Evolutionary conservation across 2,113 vertebrate genomes (phyloP).

Genomic region (Anolis carolinensis): DNA sequence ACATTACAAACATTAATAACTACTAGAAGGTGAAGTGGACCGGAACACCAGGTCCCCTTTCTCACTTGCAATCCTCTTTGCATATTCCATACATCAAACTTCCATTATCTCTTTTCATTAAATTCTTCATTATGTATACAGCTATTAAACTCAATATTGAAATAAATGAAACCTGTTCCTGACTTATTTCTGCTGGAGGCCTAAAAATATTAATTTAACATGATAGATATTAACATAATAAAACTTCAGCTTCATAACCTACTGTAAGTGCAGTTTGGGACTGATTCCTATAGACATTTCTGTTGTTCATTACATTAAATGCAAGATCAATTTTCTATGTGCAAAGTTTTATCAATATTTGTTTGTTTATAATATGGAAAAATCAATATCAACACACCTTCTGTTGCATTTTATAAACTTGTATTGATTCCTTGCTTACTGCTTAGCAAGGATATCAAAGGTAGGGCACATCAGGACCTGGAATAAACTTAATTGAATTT

Average conservation of each 20-base stretch:
- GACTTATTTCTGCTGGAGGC: constrained; percentile 19
- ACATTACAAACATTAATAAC: constrained; percentile 1
- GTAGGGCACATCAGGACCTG: constrained; percentile 40
- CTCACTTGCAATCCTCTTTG: background rate
- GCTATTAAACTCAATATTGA: constrained; percentile 12
- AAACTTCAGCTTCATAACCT: constrained; percentile 23
- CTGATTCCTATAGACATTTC: constrained; percentile 37
- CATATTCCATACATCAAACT: constrained; percentile 5
- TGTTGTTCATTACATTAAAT: constrained; percentile 5
- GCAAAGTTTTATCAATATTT: constrained; percentile 41
- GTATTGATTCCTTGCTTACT: constrained; percentile 35
- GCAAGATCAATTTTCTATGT: background rate
- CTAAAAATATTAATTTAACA: constrained; percentile 40
- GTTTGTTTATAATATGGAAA: constrained; percentile 21
- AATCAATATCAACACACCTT: constrained; percentile 10
- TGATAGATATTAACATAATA: constrained; percentile 6
- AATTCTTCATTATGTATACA: constrained; percentile 19
- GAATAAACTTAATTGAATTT: constrained; percentile 41
- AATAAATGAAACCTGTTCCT: constrained; percentile 31
- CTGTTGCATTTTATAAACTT: constrained; percentile 27
- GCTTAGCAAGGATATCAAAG: constrained; percentile 25
- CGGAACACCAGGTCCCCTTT: background rate
- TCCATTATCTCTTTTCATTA: constrained; percentile 33
- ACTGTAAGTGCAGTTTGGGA: constrained; percentile 11
- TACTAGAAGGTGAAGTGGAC: background rate